Evolutionary conservation across 2,113 vertebrate genomes (phyloP), one percentile per base, ranked within the genome.

Genomic region (Nesoenas mayeri): DNA sequence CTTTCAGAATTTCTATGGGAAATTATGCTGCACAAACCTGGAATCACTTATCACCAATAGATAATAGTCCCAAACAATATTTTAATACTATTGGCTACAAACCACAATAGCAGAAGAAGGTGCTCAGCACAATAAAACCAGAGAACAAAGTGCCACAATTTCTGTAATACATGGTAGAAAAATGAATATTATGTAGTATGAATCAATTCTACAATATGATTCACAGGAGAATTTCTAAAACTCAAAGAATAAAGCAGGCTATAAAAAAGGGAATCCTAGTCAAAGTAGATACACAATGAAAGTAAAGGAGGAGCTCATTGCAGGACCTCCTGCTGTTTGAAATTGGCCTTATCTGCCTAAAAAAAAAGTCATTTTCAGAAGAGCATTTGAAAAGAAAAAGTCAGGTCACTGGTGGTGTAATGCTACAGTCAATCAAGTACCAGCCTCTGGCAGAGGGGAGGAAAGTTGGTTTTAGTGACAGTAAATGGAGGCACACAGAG

Each of bases 301-400:
- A 80, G 69, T 70, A 48, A 92, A 86, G 80, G 86, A 80, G 64
- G 60, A 95, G 36, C 51, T 91, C 93, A 71, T 80, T 66, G 72
- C 83, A 89, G 80, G 80, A 91, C 3, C 2, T 65, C 62, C 83
- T 91, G 83, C 58, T 86, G 69, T 86, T 94, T 96, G 93, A 93
- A 93, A 92, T 91, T 86, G 14, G 58, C 19, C 83, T 93, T 91
- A 91, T 92, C 91, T 86, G 20, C 40, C 67, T 88, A 69, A 69
- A 88, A 93, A 85, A 58, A 61, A 20, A 80, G 29, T 69, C 7
- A 50, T 91, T 88, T 92, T 69, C 66, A 85, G 79, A 86, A 50
- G 26, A 88, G 67, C 21, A 65, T 85, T 79, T 77, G 54, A 93
- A 93, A 95, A 88, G 89, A 34, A 90, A 75, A 91, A 42, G 36